Evolutionary conservation across 2,113 vertebrate genomes (phyloP).

Genomic region (Calidris pygmaea): DNA sequence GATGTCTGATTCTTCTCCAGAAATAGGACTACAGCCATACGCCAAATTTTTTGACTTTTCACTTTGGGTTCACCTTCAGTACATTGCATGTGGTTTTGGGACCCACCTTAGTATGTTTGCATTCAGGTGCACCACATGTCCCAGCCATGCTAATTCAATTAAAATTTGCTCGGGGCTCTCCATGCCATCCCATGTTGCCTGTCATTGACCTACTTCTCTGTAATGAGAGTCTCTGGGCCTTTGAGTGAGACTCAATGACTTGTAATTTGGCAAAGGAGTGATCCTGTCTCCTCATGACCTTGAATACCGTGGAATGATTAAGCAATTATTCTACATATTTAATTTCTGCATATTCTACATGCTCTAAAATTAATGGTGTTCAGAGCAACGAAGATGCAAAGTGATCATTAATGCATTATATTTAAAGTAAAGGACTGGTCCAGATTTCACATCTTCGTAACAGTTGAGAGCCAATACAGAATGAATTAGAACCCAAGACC

Average conservation of each 20-base stretch:
- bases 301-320: neutral
- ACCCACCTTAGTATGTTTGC: neutral
- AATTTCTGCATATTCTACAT: neutral
- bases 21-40: neutral
- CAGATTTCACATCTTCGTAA: neutral
- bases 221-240: neutral
- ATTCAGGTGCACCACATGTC: rapidly evolving
- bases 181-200: neutral
- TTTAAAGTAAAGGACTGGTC: neutral
- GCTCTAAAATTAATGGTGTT: neutral
- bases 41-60: neutral
- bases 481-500: neutral
- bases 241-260: neutral
- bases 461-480: neutral
- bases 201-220: rapidly evolving
- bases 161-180: neutral
- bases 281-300: neutral
- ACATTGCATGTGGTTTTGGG: rapidly evolving
- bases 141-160: rapidly evolving
- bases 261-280: neutral
- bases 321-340: neutral
- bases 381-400: neutral
- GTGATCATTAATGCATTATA: neutral
- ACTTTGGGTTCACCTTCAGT: neutral
- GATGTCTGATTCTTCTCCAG: neutral